phyloP scores from a whole-genome alignment of 2,113 vertebrate species.

The Rhinoptilus africanus region DNA sequence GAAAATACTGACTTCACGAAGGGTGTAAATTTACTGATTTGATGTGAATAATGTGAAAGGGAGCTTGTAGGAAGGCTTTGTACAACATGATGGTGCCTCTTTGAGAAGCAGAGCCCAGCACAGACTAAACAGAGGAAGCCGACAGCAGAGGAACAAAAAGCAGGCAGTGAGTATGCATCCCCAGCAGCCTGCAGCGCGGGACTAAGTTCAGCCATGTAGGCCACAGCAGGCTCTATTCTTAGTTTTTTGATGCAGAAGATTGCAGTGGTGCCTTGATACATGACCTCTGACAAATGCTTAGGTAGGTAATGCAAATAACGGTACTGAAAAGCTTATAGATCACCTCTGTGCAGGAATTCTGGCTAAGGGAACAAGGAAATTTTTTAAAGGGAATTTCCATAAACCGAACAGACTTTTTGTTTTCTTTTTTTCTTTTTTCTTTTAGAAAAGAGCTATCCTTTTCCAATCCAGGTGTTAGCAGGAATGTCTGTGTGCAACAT shows the following conservation, averaged over 20 bases:
- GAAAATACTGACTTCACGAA: neutral
- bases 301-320: neutral
- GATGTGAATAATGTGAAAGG: neutral
- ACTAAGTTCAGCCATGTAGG: neutral
- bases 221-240: neutral
- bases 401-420: neutral
- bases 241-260: neutral
- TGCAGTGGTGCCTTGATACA: neutral
- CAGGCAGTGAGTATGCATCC: neutral
- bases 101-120: neutral
- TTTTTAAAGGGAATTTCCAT: neutral
- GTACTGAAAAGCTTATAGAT: neutral
- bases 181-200: neutral
- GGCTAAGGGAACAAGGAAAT: neutral
- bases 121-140: neutral
- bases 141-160: accelerated
- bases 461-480: neutral
- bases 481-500: neutral
- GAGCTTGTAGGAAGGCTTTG: neutral
- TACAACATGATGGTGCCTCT: neutral
- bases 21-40: neutral
- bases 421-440: neutral
- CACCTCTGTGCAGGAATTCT: neutral
- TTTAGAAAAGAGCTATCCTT: neutral
- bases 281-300: neutral